Conservation (phyloP, 2,113 vertebrate species). For the Microtus montanus region DNA sequence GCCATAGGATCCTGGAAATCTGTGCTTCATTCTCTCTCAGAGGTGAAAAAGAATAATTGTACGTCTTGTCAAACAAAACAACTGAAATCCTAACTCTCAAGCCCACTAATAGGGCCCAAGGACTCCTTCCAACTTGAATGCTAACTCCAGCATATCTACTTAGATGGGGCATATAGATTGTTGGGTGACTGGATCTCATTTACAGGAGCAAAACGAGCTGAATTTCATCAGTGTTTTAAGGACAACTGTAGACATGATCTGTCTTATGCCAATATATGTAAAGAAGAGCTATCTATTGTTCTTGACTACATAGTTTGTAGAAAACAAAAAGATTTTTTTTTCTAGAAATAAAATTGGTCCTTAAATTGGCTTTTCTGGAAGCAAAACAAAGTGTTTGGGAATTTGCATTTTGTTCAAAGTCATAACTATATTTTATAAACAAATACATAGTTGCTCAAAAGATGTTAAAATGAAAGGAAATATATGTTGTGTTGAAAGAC, state of each 20-base stretch:
- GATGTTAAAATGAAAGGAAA: neutral
- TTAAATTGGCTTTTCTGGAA: neutral
- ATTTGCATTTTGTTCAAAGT: neutral
- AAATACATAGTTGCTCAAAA: neutral
- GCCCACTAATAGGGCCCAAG: neutral
- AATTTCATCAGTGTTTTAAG: neutral
- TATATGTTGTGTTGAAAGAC: neutral
- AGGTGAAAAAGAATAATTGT: conserved; percentile 31
- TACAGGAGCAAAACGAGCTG: neutral
- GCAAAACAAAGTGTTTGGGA: neutral
- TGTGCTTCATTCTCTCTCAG: neutral
- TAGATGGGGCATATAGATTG: neutral
- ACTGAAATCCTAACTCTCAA: conserved; percentile 17
- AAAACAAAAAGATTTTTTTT: neutral
- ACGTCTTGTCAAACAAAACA: conserved; percentile 29
- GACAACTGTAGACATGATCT: neutral
- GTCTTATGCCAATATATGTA: neutral
- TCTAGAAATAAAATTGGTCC: conserved; percentile 17
- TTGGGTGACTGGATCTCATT: neutral
- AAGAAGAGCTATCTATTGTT: neutral
- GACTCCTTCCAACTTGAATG: neutral
- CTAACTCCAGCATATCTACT: neutral
- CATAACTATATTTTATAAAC: neutral
- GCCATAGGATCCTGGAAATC: conserved; percentile 44
- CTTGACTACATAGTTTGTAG: neutral